Base-by-base conservation (phyloP, 2,797 vertebrate genomes). In the Pristis pectinata region DNA sequence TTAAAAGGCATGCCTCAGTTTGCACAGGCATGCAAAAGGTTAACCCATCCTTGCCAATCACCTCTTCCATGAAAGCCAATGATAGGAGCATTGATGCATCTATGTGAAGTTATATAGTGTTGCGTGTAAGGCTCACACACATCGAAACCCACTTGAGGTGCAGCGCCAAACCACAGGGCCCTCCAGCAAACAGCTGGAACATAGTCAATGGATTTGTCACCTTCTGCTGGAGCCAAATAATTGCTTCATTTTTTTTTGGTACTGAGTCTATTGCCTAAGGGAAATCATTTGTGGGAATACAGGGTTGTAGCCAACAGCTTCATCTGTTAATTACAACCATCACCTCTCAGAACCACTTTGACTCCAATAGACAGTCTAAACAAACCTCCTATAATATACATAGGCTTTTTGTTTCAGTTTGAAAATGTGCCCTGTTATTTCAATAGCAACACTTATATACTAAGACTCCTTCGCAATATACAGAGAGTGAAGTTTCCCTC, bases 211-310 rank as follows among this genome's bases (percentile, higher is more conserved):
- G 92, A 76, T 76, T 96, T 97, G 94, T 96, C 96, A 96, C 96
- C 97, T 97, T 96, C 97, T 96, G 95, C 96, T 97, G 97, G 97
- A 97, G 97, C 97, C 97, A 97, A 97, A 97, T 97, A 97, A 97
- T 97, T 97, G 97, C 97, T 95, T 97, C 95, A 96, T 97, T 96
- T 96, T 83, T 67, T 97, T 97, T 97, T 97, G 97, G 96, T 96
- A 96, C 96, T 95, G 97, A 97, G 97, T 97, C 97, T 97, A 96
- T 96, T 97, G 97, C 97, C 97, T 95, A 95, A 96, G 97, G 97
- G 97, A 97, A 96, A 97, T 95, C 97, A 96, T 97, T 97, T 97
- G 97, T 96, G 97, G 97, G 96, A 97, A 97, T 74, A 94, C 44
- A 72, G 41, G 27, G 72, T 76, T 94, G 92, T 94, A 94, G 92